Percentiles rank a stretch among this genome's conserved stretches.
Conservation (phyloP, 2,888 invertebrate species). For the Rhingia rostrata region DNA sequence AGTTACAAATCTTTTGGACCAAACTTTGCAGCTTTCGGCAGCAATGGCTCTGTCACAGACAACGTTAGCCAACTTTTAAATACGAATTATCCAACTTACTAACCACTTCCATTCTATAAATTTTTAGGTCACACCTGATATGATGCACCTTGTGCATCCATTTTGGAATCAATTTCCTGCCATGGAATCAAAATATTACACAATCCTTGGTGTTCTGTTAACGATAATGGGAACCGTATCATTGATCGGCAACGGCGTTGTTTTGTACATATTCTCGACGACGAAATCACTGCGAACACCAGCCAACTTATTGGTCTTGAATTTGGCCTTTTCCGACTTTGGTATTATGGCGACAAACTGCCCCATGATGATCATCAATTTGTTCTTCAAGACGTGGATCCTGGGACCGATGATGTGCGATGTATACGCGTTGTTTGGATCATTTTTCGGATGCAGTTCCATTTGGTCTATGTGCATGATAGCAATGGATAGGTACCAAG, state of each 20-base stretch:
- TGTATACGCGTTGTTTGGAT: conserved; percentile 93
- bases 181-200: conserved; percentile 94
- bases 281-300: conserved; percentile 89
- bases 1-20: conserved; percentile 45
- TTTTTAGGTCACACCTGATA: conserved; percentile 85
- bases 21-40: conserved; percentile 40
- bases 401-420: conserved; percentile 90
- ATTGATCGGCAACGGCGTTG: conserved; percentile 82
- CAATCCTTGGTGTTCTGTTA: conserved; percentile 90
- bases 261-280: conserved; percentile 82
- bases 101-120: not conserved
- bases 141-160: conserved; percentile 87
- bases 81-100: not conserved
- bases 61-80: conserved; percentile 39
- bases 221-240: conserved; percentile 86
- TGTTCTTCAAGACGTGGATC: conserved; percentile 82
- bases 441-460: conserved; percentile 93
- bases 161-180: conserved; percentile 95
- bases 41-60: conserved; percentile 66
- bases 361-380: conserved; percentile 83
- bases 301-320: conserved; percentile 94
- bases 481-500: conserved; percentile 95
- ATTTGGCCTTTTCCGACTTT: conserved; percentile 93
- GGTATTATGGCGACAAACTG: conserved; percentile 90
- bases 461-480: conserved; percentile 97